Evolutionary conservation across 2,888 invertebrate species (phyloP).

Genomic region (Melanchra persicariae): DNA sequence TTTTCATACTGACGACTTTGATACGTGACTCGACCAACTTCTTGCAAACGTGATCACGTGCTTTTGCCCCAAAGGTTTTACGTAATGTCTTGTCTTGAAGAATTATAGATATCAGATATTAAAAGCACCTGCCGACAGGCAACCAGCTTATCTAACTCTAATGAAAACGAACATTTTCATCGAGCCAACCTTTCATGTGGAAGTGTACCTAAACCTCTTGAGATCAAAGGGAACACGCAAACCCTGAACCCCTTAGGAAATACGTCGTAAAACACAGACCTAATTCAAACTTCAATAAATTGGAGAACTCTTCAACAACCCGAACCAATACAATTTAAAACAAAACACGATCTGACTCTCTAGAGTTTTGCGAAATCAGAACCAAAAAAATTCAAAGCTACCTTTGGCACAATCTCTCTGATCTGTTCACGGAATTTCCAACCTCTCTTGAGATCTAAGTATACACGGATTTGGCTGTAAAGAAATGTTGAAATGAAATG

Average conservation of each 20-base stretch:
- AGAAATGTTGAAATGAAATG: no score
- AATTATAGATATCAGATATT: background rate
- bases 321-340: background rate
- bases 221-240: conserved; percentile 20
- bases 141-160: background rate
- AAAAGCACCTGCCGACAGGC: background rate
- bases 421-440: background rate
- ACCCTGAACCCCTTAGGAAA: conserved; percentile 37
- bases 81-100: background rate
- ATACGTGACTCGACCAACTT: no score
- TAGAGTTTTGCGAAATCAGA: conserved; percentile 4
- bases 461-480: background rate
- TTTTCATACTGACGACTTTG: no score
- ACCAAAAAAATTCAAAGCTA: background rate
- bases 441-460: conserved; percentile 3
- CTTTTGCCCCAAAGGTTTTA: no score
- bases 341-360: background rate
- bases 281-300: conserved; percentile 26
- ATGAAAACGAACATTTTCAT: conserved; percentile 7
- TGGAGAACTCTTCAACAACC: background rate
- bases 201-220: conserved; percentile 17
- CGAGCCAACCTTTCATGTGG: background rate
- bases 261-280: conserved; percentile 17
- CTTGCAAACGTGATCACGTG: no score
- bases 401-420: conserved; percentile 4